These are phyloP conservation scores for Lycocerus yunnanus DNA, from an alignment of 2,888 invertebrate species.

Conservation along the genomic window DNA sequence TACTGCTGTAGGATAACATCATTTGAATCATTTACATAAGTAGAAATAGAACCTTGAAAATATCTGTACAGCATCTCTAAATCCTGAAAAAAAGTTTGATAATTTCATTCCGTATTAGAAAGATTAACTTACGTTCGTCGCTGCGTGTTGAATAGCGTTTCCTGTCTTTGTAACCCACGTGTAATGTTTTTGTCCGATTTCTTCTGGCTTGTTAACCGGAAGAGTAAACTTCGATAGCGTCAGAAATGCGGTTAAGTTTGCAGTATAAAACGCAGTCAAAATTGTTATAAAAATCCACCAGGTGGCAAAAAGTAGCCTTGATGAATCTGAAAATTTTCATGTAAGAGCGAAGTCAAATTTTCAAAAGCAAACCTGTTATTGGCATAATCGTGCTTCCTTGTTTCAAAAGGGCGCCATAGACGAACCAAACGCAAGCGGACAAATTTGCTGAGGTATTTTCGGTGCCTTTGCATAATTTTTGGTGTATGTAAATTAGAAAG, in stretches of 20 bases:
- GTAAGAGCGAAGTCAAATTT: background rate
- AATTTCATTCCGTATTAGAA: no score
- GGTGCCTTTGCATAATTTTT: constrained; percentile 64
- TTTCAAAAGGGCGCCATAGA: constrained; percentile 86
- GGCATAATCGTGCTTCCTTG: constrained; percentile 83
- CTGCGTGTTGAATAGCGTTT: constrained; percentile 69
- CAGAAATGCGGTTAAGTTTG: constrained; percentile 87
- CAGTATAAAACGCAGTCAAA: constrained; percentile 87
- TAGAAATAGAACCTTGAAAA: constrained; percentile 15
- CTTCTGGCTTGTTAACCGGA: constrained; percentile 71
- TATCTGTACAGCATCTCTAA: background rate
- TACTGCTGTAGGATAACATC: constrained; percentile 48
- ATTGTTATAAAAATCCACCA: constrained; percentile 93
- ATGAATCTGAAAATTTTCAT: constrained; percentile 69
- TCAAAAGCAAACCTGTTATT: constrained; percentile 67
- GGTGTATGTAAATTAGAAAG: constrained; percentile 67
- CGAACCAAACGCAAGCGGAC: constrained; percentile 82
- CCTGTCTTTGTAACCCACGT: constrained; percentile 75
- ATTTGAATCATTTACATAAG: constrained; percentile 48
- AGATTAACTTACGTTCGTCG: constrained; percentile 58
- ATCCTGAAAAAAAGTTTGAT: background rate
- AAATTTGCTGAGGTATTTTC: constrained; percentile 62
- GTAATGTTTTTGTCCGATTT: constrained; percentile 68
- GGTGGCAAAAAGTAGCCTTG: constrained; percentile 82
- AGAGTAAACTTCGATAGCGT: constrained; percentile 86